Percentiles rank a stretch among this genome's conserved stretches.
Evolutionary conservation across 2,113 vertebrate species (phyloP).

Genomic region (Copsychus sechellarum): DNA sequence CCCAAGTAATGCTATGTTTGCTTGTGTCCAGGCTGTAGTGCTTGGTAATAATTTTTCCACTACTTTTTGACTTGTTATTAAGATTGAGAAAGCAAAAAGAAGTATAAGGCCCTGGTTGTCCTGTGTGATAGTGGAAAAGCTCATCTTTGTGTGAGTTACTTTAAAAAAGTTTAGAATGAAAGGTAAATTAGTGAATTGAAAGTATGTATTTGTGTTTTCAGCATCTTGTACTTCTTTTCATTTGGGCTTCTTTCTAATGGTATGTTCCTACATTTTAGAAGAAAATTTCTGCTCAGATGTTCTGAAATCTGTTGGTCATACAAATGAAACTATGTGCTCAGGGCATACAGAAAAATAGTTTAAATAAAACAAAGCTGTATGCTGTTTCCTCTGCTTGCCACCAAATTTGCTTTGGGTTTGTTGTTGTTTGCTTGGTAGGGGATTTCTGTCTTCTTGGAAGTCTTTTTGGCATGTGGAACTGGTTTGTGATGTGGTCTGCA

Average conservation of each 20-base stretch:
- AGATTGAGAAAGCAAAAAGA: neutral
- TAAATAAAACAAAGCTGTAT: slow-evolving; percentile 24
- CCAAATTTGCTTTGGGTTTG: neutral
- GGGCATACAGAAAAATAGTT: neutral
- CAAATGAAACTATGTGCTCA: neutral
- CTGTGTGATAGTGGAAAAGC: neutral
- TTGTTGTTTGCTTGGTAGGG: slow-evolving; percentile 18
- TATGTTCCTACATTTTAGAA: neutral
- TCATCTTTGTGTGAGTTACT: neutral
- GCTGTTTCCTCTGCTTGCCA: neutral
- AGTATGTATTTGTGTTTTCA: neutral
- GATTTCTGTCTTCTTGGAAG: slow-evolving; percentile 24
- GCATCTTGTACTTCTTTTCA: neutral
- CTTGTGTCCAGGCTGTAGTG: neutral
- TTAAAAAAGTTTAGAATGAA: neutral
- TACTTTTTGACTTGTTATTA: neutral
- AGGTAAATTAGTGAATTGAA: neutral
- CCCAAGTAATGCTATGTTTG: neutral
- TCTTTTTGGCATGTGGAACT: neutral
- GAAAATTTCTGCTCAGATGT: neutral
- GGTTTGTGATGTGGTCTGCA: slow-evolving; percentile 26
- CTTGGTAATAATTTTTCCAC: neutral
- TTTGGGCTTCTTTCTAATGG: neutral
- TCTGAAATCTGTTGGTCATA: neutral
- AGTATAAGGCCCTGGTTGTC: neutral